Conservation (phyloP, 2,888 invertebrate species). For the Aproaerema taeniolella region DNA sequence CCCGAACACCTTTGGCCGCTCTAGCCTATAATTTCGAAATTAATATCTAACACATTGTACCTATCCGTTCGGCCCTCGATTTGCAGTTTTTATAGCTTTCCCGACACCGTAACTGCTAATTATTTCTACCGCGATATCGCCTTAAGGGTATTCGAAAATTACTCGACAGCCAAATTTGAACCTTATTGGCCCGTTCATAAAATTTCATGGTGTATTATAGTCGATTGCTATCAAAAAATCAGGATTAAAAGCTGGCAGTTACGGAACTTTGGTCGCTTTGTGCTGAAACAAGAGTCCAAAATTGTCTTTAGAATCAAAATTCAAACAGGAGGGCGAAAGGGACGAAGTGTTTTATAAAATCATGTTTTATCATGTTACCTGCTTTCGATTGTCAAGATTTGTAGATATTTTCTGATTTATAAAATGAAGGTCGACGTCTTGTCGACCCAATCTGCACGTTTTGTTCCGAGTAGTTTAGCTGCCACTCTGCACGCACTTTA, state of each 20-base stretch:
- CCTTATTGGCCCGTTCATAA: conserved; percentile 6
- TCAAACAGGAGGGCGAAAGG: conserved; percentile 17
- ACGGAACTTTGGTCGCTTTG: conserved; percentile 16
- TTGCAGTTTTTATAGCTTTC: conserved; percentile 64
- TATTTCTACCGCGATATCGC: conserved; percentile 51
- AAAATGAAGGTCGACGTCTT: conserved; percentile 5
- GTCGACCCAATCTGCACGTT: too few relatives aligned
- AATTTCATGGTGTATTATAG: background rate
- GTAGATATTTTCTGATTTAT: conserved; percentile 14
- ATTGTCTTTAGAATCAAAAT: conserved; percentile 9
- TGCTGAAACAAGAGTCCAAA: conserved; percentile 14
- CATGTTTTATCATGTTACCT: conserved; percentile 13
- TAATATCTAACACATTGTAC: conserved; percentile 76
- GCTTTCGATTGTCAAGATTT: conserved; percentile 13
- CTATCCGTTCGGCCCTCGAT: conserved; percentile 62
- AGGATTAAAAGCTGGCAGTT: conserved; percentile 16
- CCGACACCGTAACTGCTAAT: conserved; percentile 64
- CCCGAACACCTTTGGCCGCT: conserved; percentile 56
- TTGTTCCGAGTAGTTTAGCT: too few relatives aligned
- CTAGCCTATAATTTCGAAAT: conserved; percentile 70
- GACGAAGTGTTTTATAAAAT: conserved; percentile 19
- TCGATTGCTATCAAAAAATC: conserved; percentile 14
- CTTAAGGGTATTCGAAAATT: conserved; percentile 37
- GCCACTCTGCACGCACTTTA: too few relatives aligned
- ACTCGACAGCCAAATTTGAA: conserved; percentile 5